Evolutionary conservation across 2,113 vertebrate species (phyloP).

Genomic region (Ophthalmolycus amberensis): DNA sequence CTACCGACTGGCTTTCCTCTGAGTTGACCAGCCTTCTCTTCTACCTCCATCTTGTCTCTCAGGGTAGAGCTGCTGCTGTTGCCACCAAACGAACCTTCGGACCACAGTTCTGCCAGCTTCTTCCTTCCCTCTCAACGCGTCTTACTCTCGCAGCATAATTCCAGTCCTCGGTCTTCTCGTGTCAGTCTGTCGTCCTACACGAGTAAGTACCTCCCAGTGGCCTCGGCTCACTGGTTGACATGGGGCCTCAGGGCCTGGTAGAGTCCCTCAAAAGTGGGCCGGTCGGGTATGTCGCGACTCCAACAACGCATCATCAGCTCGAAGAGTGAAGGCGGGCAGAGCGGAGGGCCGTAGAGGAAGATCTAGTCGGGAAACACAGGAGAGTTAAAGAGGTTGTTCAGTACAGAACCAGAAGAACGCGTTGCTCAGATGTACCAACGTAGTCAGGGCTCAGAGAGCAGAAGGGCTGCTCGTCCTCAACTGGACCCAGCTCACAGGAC

Average conservation of each 20-base stretch:
- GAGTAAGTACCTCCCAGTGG: constrained; percentile 50
- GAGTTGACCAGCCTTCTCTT: background rate
- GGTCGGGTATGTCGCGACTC: constrained; percentile 85
- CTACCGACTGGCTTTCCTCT: constrained; percentile 12
- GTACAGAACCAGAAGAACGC: background rate
- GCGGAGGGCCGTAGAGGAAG: constrained; percentile 84
- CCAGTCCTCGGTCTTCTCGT: constrained; percentile 20
- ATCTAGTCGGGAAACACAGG: constrained; percentile 69
- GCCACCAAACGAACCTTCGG: constrained; percentile 12
- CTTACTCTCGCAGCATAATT: background rate
- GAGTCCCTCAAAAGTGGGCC: constrained; percentile 85
- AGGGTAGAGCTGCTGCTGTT: background rate
- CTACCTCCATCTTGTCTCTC: constrained; percentile 11
- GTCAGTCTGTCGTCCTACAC: constrained; percentile 27
- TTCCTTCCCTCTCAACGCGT: constrained; percentile 5
- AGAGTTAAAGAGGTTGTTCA: background rate
- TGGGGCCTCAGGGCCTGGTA: constrained; percentile 87
- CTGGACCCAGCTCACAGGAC: background rate
- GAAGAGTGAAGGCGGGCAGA: constrained; percentile 86
- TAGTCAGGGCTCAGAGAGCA: background rate
- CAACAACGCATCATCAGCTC: constrained; percentile 90
- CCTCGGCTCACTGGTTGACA: constrained; percentile 77
- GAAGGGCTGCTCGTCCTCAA: background rate
- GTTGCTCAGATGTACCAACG: background rate
- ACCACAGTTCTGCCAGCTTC: constrained; percentile 4